These are phyloP conservation scores for Leistus spinibarbis DNA, from an alignment of 2,888 invertebrate genomes.

Conservation along the genomic window DNA sequence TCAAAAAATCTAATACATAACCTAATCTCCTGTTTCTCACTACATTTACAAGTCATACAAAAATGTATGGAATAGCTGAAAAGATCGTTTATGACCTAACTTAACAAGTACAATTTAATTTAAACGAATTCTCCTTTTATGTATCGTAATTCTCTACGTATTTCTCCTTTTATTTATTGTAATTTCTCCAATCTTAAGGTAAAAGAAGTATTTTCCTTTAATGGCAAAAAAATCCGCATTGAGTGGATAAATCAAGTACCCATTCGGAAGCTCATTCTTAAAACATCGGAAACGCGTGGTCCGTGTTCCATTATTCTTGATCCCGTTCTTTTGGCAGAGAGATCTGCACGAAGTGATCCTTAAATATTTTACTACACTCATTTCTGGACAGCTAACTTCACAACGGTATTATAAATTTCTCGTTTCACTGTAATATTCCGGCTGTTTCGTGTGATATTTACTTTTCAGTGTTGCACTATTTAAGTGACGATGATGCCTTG, in stretches of 20 bases:
- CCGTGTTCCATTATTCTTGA: constrained; percentile 13
- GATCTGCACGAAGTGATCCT: neutral
- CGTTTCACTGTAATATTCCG: neutral
- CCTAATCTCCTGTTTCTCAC: neutral
- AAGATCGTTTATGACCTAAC: too few relatives aligned
- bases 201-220: neutral
- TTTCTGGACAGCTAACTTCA: neutral
- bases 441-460: neutral
- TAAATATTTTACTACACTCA: constrained; percentile 6
- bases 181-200: too few relatives aligned
- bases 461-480: neutral
- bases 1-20: neutral
- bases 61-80: too few relatives aligned
- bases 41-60: neutral
- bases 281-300: constrained; percentile 22
- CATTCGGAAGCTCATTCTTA: constrained; percentile 28
- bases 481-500: neutral
- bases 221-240: constrained; percentile 8
- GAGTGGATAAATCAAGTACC: constrained; percentile 26
- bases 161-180: neutral
- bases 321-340: neutral
- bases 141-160: too few relatives aligned
- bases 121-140: too few relatives aligned
- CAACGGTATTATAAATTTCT: neutral
- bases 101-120: too few relatives aligned